Conservation (phyloP, 2,888 invertebrate species). For the Parasteatoda lunata region DNA sequence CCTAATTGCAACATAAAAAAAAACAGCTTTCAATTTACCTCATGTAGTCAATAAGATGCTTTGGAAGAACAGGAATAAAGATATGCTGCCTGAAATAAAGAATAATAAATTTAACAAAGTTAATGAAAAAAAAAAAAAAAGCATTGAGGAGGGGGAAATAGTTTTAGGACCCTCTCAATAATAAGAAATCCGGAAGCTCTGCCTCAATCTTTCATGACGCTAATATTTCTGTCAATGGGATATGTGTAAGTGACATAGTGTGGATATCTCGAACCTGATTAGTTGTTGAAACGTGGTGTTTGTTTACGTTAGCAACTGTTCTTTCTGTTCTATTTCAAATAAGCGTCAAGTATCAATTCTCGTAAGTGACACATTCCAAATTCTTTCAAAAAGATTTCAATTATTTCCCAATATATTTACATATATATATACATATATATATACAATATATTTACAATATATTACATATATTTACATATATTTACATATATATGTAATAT, state of each 20-base stretch:
- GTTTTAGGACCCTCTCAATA: no score
- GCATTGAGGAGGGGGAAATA: neutral
- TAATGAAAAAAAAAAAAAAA: neutral
- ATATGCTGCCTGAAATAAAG: constrained; percentile 84
- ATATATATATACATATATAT: neutral
- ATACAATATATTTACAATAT: no score
- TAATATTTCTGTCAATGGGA: no score
- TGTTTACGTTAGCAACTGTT: no score
- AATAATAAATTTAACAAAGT: constrained; percentile 1
- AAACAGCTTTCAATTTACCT: constrained; percentile 73
- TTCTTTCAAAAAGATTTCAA: neutral
- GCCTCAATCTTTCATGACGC: no score
- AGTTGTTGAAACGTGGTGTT: no score
- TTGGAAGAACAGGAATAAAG: constrained; percentile 95
- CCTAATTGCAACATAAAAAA: neutral
- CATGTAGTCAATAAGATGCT: constrained; percentile 89
- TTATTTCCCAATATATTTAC: neutral
- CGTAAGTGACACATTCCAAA: no score
- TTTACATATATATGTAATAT: no score
- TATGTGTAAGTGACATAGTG: neutral
- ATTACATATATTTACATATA: no score
- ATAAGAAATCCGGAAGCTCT: no score
- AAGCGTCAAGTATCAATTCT: no score
- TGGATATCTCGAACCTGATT: neutral
- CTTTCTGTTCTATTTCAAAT: no score